Conservation (phyloP, 2,888 invertebrate genomes). For the Chymomyza fuscimana region DNA sequence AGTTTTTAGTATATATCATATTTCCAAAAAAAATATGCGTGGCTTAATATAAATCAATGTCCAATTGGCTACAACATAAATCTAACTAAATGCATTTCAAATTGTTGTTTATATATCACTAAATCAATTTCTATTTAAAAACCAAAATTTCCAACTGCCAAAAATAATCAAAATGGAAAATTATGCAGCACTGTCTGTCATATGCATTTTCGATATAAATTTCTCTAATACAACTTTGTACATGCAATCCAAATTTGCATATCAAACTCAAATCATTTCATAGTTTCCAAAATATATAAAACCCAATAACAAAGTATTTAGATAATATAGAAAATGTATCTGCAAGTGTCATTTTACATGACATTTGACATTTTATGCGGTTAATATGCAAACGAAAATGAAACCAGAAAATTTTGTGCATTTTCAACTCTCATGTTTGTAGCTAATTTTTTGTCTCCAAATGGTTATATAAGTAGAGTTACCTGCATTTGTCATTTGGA, state of each 20-base stretch:
- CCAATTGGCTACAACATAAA: constrained; percentile 21
- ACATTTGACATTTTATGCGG: constrained; percentile 55
- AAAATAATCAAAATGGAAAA: not conserved
- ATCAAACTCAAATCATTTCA: constrained; percentile 57
- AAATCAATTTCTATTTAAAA: constrained; percentile 23
- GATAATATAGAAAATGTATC: not conserved
- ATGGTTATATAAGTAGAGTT: constrained; percentile 46
- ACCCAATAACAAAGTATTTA: not conserved
- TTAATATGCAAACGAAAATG: constrained; percentile 44
- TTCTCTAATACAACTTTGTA: constrained; percentile 5
- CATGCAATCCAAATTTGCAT: constrained; percentile 51
- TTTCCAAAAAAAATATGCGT: not conserved
- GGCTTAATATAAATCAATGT: constrained; percentile 1
- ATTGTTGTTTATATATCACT: constrained; percentile 44
- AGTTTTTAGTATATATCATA: too few species aligned
- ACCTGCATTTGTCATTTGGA: constrained; percentile 44
- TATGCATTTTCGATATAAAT: constrained; percentile 14
- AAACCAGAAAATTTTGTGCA: not conserved
- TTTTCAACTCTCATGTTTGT: not conserved
- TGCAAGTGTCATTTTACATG: constrained; percentile 47
- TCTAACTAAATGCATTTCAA: constrained; percentile 36
- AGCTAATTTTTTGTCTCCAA: constrained; percentile 65
- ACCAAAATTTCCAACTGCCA: constrained; percentile 34
- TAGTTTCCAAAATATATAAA: too few species aligned
- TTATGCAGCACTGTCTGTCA: not conserved